Base-by-base conservation (phyloP, 2,113 vertebrate genomes). In the Balaeniceps rex region DNA sequence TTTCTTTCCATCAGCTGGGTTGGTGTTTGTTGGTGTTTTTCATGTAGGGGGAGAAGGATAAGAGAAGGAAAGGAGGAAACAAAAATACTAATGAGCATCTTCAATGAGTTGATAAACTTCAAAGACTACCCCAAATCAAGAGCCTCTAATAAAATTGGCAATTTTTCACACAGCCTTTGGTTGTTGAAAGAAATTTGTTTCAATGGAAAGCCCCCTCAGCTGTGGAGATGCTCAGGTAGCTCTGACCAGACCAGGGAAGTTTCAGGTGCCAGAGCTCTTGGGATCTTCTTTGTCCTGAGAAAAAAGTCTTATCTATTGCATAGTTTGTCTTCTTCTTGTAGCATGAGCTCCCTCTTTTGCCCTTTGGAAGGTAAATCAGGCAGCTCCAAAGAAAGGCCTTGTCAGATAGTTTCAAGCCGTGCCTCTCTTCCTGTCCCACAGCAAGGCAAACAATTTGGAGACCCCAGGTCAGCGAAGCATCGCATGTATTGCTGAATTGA, bases 261-360 rank as follows among this genome's bases (percentile, higher is more conserved):
- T 90, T 77, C 69, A 74, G 12, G 8, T 74, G 11, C 28, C 25
- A 58, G 51, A 77, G 49, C 29, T 46, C 54, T 58, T 61, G 40
- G 36, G 11, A 66, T 51, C 23, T 28, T 82, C 47, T 42, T 72
- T 68, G 19, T 64, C 49, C 22, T 12, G 14, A 55, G 70, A 42
- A 71, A n/a, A 70, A 74, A 54, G 4, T 40, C 34, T 61, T 76
- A 42, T 58, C 81, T 69, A 7, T 3, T 25, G 36, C 14, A 10
- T 17, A 24, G 28, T 40, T 94, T 63, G 5, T 64, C 28, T 19
- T 94, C 81, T 95, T 40, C 25, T 91, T 85, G 90, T 90, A 93
- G 83, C 93, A 26, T 64, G 92, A 96, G 90, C 92, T 96, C 95
- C 93, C 90, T 88, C 90, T 96, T 93, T 93, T 95, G 95, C 94